phyloP scores from a whole-genome alignment of 2,797 vertebrate genomes.

The Vespertilio murinus region DNA sequence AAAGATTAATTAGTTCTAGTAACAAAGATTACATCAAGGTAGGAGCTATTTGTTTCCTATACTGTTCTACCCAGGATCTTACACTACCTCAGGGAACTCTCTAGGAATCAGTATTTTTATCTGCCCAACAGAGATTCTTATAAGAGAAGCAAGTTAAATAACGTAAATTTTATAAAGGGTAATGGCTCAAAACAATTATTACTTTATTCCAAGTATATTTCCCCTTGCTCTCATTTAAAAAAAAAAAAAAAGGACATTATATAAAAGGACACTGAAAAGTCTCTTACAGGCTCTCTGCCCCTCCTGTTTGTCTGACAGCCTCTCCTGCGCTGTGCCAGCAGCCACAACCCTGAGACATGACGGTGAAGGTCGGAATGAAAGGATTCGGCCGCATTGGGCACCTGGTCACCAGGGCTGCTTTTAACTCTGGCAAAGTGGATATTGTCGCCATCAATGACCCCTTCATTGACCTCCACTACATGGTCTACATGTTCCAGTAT shows the following conservation, averaged over 20 bases:
- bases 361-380: too few relatives aligned
- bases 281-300: neutral
- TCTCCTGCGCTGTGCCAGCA: too few relatives aligned
- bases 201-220: slow-evolving; percentile 13
- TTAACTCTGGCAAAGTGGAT: too few relatives aligned
- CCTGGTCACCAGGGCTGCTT: too few relatives aligned
- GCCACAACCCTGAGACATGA: too few relatives aligned
- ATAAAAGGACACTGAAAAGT: neutral
- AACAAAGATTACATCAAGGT: slow-evolving; percentile 1
- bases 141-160: slow-evolving; percentile 41
- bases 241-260: slow-evolving; percentile 10
- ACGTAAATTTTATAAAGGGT: neutral
- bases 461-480: too few relatives aligned
- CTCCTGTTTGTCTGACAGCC: too few relatives aligned
- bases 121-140: slow-evolving; percentile 23
- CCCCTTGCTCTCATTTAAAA: neutral
- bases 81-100: slow-evolving; percentile 23
- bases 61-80: neutral
- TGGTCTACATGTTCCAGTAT: too few relatives aligned
- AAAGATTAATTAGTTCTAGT: slow-evolving; percentile 50
- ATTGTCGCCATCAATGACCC: too few relatives aligned
- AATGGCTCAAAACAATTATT: slow-evolving; percentile 28
- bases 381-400: too few relatives aligned
- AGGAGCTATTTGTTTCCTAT: slow-evolving; percentile 17
- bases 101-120: slow-evolving; percentile 29